Base-by-base conservation (phyloP, 2,888 invertebrate species). In the Sphinx pinastri region DNA sequence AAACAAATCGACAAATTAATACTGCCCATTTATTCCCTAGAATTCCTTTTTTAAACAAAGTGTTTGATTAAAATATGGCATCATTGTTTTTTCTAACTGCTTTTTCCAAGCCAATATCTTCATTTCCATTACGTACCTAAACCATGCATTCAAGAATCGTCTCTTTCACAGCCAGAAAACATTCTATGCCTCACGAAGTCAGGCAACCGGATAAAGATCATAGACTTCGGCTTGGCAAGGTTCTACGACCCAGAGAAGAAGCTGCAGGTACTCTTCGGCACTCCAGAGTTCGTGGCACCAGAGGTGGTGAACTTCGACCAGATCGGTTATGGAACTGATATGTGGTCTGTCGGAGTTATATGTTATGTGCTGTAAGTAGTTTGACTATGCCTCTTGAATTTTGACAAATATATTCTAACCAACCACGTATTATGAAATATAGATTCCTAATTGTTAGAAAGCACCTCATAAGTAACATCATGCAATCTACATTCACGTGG, bases 281-380 rank as follows among this genome's bases (percentile, higher is more conserved):
- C 99, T 0, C 99, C 99, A 0, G 99, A 99, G 93, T 99, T 99
- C 87, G 99, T 99, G 68, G 99, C 99, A 0, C 99, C 99, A 0
- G 99, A 99, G 95, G 99, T 99, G 45, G 98, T 99, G 57, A 99
- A 99, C 94, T 99, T 99, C 90, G 99, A 99, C 87, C 97, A 97
- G 84, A 98, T 99, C 81, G 97, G 98, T 71, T 99, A 97, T 84
- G 97, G 97, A 11, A 99, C 99, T 0, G 99, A 99, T 85, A 99
- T 99, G 99, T 99, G 99, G 99, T 98, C 98, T 69, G 97, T 99
- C 38, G 99, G 99, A 59, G 99, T 99, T 73, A 99, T 99, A 81
- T 98, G 98, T 87, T 99, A 99, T 89, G 99, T 99, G 71, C 95
- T 99, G 99, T 99, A 95, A 98, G 99, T 97, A 85, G 1, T 74